Conservation (phyloP, 2,888 invertebrate genomes). For the Hirtodrosophila cameraria region DNA sequence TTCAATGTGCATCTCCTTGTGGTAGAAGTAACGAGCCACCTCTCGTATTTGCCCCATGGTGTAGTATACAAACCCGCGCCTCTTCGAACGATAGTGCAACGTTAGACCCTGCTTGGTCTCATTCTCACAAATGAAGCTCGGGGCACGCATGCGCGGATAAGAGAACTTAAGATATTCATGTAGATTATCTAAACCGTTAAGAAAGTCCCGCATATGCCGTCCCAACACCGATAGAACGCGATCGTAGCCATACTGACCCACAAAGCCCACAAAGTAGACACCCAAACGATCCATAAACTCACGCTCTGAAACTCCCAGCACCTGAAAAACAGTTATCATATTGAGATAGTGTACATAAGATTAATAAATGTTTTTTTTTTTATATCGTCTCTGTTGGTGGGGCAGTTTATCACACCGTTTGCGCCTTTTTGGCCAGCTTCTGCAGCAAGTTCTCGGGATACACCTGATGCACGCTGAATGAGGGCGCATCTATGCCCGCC, state of each 20-base stretch:
- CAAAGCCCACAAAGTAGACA: constrained; percentile 95
- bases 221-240: constrained; percentile 94
- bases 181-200: constrained; percentile 97
- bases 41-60: constrained; percentile 98
- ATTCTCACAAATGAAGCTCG: constrained; percentile 98
- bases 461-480: constrained; percentile 95
- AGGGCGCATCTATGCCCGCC: constrained; percentile 94
- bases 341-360: background rate
- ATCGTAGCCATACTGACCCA: constrained; percentile 97
- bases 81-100: constrained; percentile 95
- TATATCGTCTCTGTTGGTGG: too few species aligned
- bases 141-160: constrained; percentile 94
- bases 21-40: constrained; percentile 96
- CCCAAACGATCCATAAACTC: constrained; percentile 98
- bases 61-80: constrained; percentile 97
- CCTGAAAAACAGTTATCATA: constrained; percentile 85
- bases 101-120: constrained; percentile 96
- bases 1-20: constrained; percentile 97
- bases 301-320: constrained; percentile 92
- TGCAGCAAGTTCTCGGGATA: constrained; percentile 96
- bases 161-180: constrained; percentile 99
- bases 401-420: constrained; percentile 87
- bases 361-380: background rate
- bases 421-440: constrained; percentile 92
- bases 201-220: constrained; percentile 96